Evolutionary conservation across 2,888 invertebrate species (phyloP), one percentile per base, ranked within the genome.

Genomic region (Gandaritis pyraliata): DNA sequence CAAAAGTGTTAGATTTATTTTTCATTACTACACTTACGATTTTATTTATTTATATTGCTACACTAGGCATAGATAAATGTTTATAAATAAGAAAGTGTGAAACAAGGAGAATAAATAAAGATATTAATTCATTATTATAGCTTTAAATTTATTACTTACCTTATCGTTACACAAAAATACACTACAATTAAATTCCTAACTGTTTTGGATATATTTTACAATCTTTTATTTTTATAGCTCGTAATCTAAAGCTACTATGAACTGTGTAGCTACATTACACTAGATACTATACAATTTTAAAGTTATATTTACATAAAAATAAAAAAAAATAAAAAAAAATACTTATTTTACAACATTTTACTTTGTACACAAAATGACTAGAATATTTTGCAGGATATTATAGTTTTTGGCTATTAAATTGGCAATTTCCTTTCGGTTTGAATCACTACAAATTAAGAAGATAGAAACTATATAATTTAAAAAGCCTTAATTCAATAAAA

Each of bases 361-460:
- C 80, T 91, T 88, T 91, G 90, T 90, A 90, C 91, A 91, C 75
- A 73, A 70, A 81, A 85, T 90, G 91, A 91, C 91, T 91, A 91
- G 91, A 84, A 18, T 74, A 74, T 72, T 71, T 75, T 58, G 69
- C 69, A 66, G 58, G 23, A 72, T 73, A 72, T 65, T 58, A 59
- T 13, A 46, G 33, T 50, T 49, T 58, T 63, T 55, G 18, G 29
- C 13, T 51, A 11, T 16, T 36, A 11, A 11, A 48, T 18, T 53
- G 53, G 53, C 49, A 53, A 16, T 43, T 15, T 29, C 7, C 12
- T 7, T 33, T 33, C 1, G 30, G 6, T 30, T 30, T 33, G 33
- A 33, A 15, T 41, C 6, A 39, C 7, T 41, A 15, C 15, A 41
- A 15, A 15, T 6, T 1, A 6, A 15, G 2, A 41, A 41, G 41